Percentiles rank a stretch among this genome's conserved stretches.
Evolutionary conservation across 2,113 vertebrate genomes (phyloP).

Genomic region (Oreochromis spilurus): DNA sequence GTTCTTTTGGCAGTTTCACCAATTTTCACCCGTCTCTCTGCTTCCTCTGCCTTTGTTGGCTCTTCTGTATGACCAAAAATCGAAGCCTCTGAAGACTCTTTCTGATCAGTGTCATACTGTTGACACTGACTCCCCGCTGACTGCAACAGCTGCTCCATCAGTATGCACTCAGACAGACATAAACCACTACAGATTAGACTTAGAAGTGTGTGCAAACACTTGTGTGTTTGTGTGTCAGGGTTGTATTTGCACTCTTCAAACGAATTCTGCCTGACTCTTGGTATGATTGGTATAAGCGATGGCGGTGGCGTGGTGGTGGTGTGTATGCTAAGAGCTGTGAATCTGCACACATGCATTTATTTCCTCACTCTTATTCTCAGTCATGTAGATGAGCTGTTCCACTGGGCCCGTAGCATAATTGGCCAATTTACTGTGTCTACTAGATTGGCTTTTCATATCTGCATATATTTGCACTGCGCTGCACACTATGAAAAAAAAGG

Average conservation of each 20-base stretch:
- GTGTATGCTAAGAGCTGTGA: neutral
- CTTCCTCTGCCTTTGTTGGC: neutral
- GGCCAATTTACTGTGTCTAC: slow-evolving; percentile 17
- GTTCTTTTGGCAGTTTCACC: neutral
- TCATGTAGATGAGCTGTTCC: neutral
- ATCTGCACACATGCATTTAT: neutral
- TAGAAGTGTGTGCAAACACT: neutral
- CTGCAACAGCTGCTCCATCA: slow-evolving; percentile 30
- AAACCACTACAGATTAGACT: neutral
- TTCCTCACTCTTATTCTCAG: neutral
- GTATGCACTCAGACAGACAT: slow-evolving; percentile 26
- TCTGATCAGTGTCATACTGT: slow-evolving; percentile 28
- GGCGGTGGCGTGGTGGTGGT: neutral
- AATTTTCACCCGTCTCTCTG: neutral
- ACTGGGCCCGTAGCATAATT: slow-evolving; percentile 9
- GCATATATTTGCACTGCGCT: neutral
- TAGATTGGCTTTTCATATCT: neutral
- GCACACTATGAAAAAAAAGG: neutral
- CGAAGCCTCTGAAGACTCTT: neutral
- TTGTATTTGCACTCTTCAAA: neutral
- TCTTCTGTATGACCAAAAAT: neutral
- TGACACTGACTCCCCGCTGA: slow-evolving; percentile 29
- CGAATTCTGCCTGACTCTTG: neutral
- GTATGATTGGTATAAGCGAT: neutral
- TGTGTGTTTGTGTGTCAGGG: neutral